phyloP scores from a whole-genome alignment of 2,797 vertebrate genomes.

The Apogon talboti region DNA sequence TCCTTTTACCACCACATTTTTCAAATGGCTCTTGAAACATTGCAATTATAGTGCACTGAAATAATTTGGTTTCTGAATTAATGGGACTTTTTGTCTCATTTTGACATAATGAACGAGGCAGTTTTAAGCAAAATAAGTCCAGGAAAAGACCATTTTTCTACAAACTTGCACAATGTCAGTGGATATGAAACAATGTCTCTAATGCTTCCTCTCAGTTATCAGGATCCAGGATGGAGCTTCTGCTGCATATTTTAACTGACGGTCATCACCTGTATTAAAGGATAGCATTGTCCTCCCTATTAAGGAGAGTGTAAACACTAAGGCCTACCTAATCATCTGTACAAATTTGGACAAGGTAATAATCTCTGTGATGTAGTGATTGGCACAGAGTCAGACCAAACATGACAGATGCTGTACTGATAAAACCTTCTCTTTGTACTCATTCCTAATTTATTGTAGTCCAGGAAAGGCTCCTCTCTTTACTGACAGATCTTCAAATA shows the following conservation, averaged over 20 bases:
- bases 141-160: slow-evolving; percentile 22
- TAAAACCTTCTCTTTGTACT: slow-evolving; percentile 31
- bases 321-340: slow-evolving; percentile 57
- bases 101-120: slow-evolving; percentile 14
- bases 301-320: slow-evolving; percentile 46
- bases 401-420: slow-evolving; percentile 37
- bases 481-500: slow-evolving; percentile 59
- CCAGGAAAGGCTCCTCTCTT: slow-evolving; percentile 41
- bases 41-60: slow-evolving; percentile 1
- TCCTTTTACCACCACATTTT: slow-evolving; percentile 42
- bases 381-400: slow-evolving; percentile 55
- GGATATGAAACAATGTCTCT: slow-evolving; percentile 28
- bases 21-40: slow-evolving; percentile 37
- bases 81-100: slow-evolving; percentile 26
- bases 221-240: not conserved
- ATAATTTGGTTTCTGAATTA: slow-evolving; percentile 36
- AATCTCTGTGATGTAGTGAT: slow-evolving; percentile 64
- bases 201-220: slow-evolving; percentile 30
- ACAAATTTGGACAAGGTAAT: slow-evolving; percentile 73
- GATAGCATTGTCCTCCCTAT: slow-evolving; percentile 27
- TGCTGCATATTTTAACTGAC: slow-evolving; percentile 33
- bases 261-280: slow-evolving; percentile 30
- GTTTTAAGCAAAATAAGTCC: slow-evolving; percentile 28
- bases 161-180: slow-evolving; percentile 12
- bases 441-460: slow-evolving; percentile 41